Evolutionary conservation across 1,140 invertebrate genomes (phyloP).

Genomic region (Calliopsis andreniformis): DNA sequence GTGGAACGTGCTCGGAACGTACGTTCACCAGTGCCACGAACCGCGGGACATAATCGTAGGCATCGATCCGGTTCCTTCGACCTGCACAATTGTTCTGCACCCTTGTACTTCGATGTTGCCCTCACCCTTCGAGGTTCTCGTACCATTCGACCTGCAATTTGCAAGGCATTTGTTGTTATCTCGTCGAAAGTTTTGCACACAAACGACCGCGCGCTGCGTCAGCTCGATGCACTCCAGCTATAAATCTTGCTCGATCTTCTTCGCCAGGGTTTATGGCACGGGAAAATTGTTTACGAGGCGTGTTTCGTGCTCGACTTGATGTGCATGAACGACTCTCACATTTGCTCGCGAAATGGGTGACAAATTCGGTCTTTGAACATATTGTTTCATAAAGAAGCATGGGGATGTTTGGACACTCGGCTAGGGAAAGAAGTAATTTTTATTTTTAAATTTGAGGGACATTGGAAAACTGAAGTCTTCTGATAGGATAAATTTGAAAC

Average conservation of each 20-base stretch:
- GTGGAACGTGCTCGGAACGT: constrained; percentile 11
- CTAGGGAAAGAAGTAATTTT: no score
- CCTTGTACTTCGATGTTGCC: constrained; percentile 28
- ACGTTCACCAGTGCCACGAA: constrained; percentile 38
- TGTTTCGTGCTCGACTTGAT: neutral
- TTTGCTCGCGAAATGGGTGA: neutral
- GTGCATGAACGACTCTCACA: neutral
- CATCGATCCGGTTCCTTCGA: constrained; percentile 57
- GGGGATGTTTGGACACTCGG: no score
- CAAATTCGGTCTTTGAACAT: neutral
- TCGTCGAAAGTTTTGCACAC: constrained; percentile 32
- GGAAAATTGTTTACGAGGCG: constrained; percentile 27
- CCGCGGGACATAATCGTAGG: constrained; percentile 56
- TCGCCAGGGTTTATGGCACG: neutral
- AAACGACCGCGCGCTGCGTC: constrained; percentile 13
- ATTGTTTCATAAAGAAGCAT: no score
- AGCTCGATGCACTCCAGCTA: no score
- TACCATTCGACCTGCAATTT: constrained; percentile 49
- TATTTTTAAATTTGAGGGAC: no score
- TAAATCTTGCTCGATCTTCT: constrained; percentile 12
- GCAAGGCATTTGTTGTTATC: constrained; percentile 57
- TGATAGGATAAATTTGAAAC: no score
- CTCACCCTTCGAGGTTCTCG: constrained; percentile 9
- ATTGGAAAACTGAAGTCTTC: no score
- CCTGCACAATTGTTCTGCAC: constrained; percentile 40